Conservation (phyloP, 2,888 invertebrate genomes). For the Syritta pipiens region DNA sequence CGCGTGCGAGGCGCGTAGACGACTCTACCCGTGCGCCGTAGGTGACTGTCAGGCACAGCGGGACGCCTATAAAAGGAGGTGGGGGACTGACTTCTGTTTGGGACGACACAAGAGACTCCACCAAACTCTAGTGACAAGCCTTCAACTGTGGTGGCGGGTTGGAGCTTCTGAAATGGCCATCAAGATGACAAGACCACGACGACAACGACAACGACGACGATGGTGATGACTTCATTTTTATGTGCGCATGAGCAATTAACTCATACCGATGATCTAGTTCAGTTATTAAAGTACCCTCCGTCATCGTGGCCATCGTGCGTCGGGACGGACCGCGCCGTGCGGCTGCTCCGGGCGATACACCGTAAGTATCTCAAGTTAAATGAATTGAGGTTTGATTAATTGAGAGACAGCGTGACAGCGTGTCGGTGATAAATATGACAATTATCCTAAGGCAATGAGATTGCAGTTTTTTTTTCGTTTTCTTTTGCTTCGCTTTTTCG, state of each 20-base stretch:
- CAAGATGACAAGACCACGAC: background rate
- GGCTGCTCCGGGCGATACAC: slow-evolving; percentile 31
- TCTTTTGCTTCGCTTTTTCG: background rate
- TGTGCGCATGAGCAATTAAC: slow-evolving; percentile 55
- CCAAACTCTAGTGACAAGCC: slow-evolving; percentile 19
- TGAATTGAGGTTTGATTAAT: slow-evolving; percentile 68
- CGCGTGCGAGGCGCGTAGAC: slow-evolving; percentile 35
- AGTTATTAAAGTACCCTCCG: slow-evolving; percentile 41
- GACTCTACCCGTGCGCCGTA: background rate
- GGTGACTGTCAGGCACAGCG: slow-evolving; percentile 42
- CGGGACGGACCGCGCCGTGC: background rate
- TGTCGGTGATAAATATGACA: slow-evolving; percentile 69
- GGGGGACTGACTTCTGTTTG: slow-evolving; percentile 23
- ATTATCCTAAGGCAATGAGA: slow-evolving; percentile 63
- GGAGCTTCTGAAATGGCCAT: slow-evolving; percentile 32
- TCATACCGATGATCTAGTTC: slow-evolving; percentile 62
- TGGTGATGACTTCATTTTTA: slow-evolving; percentile 64
- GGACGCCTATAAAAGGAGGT: slow-evolving; percentile 53
- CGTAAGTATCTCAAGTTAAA: slow-evolving; percentile 41
- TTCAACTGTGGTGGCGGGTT: slow-evolving; percentile 21
- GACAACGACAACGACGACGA: background rate
- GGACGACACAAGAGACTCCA: background rate
- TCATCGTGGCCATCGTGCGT: slow-evolving; percentile 13
- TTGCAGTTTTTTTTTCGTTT: slow-evolving; percentile 33
- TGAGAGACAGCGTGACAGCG: slow-evolving; percentile 65